Evolutionary conservation across 2,113 vertebrate genomes (phyloP).

Genomic region (Myotis lucifugus): DNA sequence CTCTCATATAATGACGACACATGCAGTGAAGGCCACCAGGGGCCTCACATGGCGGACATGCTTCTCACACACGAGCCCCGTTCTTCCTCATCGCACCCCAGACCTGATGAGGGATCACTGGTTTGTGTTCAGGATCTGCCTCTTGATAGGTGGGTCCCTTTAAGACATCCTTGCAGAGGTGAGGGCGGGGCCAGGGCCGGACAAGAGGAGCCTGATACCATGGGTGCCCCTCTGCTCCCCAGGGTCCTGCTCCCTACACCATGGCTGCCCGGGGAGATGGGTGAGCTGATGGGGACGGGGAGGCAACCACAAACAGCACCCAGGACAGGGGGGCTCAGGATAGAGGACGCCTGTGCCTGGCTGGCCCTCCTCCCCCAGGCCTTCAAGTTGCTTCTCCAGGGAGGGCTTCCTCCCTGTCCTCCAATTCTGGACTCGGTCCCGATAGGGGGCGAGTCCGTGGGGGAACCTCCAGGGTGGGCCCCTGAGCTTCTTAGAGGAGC

Average conservation of each 20-base stretch:
- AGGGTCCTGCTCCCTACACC: background rate
- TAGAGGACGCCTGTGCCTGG: no score
- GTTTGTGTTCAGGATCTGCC: background rate
- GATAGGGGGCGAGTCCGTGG: no score
- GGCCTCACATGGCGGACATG: accelerated
- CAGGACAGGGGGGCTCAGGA: background rate
- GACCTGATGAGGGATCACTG: background rate
- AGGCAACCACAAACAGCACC: accelerated
- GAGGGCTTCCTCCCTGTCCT: background rate
- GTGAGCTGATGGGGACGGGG: background rate
- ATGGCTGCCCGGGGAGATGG: background rate
- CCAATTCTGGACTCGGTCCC: background rate
- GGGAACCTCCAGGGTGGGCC: background rate
- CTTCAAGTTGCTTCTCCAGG: background rate
- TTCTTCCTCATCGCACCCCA: accelerated
- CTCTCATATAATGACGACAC: accelerated
- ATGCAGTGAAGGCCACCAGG: accelerated
- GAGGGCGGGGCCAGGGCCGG: background rate
- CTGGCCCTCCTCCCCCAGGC: no score
- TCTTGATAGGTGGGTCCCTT: background rate
- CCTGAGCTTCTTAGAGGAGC: background rate
- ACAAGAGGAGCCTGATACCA: background rate
- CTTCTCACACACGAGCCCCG: accelerated
- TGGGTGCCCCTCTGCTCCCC: no score
- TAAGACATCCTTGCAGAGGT: background rate